phyloP scores from a whole-genome alignment of 2,797 vertebrate species.

The Propithecus perrieri region DNA sequence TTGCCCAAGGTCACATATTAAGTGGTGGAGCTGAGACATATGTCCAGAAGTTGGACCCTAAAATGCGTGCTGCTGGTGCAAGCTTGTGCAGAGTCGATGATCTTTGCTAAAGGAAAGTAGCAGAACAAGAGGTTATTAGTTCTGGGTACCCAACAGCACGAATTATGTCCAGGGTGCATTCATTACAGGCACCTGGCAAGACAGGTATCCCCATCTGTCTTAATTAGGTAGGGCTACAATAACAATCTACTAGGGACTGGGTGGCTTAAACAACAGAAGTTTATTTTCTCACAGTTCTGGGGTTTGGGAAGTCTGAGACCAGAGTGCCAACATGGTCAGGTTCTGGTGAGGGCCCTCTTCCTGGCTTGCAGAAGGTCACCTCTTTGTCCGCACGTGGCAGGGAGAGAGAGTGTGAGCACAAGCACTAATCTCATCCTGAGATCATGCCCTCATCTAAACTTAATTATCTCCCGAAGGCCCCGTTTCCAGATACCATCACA shows the following conservation, averaged over 20 bases:
- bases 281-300: background rate
- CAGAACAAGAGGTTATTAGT: background rate
- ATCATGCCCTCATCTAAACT: background rate
- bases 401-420: background rate
- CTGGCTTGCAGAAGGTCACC: background rate
- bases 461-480: background rate
- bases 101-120: background rate
- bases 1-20: background rate
- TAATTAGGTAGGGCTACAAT: background rate
- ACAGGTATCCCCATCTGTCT: background rate
- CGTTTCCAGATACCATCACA: background rate
- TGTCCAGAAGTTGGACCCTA: background rate
- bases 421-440: no score
- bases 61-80: background rate
- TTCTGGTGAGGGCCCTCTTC: background rate
- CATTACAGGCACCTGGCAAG: background rate
- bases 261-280: background rate
- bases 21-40: background rate
- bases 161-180: background rate
- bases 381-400: background rate
- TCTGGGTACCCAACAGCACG: background rate
- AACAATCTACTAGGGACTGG: background rate
- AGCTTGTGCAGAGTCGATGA: background rate
- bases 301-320: background rate
- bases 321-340: background rate